Evolutionary conservation across 53 echinoderm and acorn worm genomes (phyloP).

Genomic region (Stichopus horrens): DNA sequence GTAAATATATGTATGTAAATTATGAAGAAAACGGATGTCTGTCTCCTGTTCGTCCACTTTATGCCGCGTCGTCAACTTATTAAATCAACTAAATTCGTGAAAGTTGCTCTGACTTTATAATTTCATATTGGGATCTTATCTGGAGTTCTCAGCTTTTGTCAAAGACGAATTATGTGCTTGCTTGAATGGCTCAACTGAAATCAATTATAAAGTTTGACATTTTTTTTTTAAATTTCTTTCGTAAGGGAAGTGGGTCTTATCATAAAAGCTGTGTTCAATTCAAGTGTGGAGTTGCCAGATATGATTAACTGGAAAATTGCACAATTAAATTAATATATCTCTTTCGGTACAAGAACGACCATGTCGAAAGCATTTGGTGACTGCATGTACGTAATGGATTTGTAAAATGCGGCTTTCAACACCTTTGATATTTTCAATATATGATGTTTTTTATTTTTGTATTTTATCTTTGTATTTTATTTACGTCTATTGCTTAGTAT

Average conservation of each 20-base stretch:
- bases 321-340: slow-evolving; percentile 9
- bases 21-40: neutral
- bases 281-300: neutral
- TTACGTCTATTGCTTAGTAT: too few relatives aligned
- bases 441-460: too few relatives aligned
- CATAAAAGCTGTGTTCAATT: slow-evolving; percentile 5
- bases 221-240: neutral
- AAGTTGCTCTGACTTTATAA: slow-evolving; percentile 9
- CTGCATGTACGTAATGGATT: neutral
- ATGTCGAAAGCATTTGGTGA: neutral
- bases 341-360: neutral
- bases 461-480: too few relatives aligned
- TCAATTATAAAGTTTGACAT: slow-evolving; percentile 22
- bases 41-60: neutral
- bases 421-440: too few relatives aligned
- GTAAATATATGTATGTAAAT: neutral
- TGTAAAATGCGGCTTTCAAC: neutral
- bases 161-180: slow-evolving; percentile 33
- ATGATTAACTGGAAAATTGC: neutral
- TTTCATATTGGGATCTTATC: slow-evolving; percentile 3
- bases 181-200: slow-evolving; percentile 29
- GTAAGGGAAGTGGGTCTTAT: slow-evolving; percentile 17
- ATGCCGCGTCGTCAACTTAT: neutral
- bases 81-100: neutral
- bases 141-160: slow-evolving; percentile 23